Evolutionary conservation across 2,888 invertebrate species (phyloP).

Genomic region (Drosophila sordidula): DNA sequence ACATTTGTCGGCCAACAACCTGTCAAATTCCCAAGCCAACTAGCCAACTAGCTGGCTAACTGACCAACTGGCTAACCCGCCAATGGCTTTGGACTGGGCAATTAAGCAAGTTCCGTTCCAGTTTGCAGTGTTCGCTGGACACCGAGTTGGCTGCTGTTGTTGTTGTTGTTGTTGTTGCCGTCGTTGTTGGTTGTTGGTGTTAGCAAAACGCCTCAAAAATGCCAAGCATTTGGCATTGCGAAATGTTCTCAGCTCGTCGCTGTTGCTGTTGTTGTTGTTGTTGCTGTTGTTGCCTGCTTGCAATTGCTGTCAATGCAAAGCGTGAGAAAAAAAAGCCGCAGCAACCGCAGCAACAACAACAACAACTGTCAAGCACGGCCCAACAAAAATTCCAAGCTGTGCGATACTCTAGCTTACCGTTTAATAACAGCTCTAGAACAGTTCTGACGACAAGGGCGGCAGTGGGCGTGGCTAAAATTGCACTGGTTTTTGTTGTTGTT

Average conservation of each 20-base stretch:
- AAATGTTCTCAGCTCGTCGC: constrained; percentile 65
- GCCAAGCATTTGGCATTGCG: constrained; percentile 69
- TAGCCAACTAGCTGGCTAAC: constrained; percentile 13
- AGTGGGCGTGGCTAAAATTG: constrained; percentile 9
- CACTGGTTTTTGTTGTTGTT: too few species aligned
- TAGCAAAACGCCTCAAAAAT: constrained; percentile 63
- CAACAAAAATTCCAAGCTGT: constrained; percentile 9
- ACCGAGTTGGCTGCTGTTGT: constrained; percentile 7
- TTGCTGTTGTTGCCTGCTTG: constrained; percentile 38
- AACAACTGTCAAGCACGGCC: constrained; percentile 33
- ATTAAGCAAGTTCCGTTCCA: constrained; percentile 78
- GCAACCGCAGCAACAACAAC: constrained; percentile 24
- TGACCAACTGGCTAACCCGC: constrained; percentile 22
- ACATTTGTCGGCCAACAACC: constrained; percentile 59
- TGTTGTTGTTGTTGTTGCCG: constrained; percentile 24
- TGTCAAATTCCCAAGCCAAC: constrained; percentile 52
- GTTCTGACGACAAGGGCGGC: not conserved
- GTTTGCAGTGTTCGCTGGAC: constrained; percentile 33
- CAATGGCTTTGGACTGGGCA: constrained; percentile 56
- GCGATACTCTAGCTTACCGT: constrained; percentile 10
- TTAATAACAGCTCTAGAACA: not conserved
- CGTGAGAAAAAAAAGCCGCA: constrained; percentile 65
- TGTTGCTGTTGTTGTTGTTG: constrained; percentile 21
- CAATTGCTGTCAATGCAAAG: constrained; percentile 71
- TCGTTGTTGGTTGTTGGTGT: constrained; percentile 41